Evolutionary conservation across 2,888 invertebrate species (phyloP).

Genomic region (Ectropis crepuscularia): DNA sequence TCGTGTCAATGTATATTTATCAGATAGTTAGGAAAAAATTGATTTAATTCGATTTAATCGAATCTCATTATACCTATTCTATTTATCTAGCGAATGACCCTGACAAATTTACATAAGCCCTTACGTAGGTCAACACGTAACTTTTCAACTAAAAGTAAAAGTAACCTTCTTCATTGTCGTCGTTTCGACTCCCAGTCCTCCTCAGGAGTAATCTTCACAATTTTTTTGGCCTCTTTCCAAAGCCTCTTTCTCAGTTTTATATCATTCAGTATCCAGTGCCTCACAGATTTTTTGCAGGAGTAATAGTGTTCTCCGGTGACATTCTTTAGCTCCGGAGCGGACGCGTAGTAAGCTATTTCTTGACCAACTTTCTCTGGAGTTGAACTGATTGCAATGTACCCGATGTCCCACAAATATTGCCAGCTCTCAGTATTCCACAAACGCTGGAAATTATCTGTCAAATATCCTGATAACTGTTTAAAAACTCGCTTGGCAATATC

Average conservation of each 20-base stretch:
- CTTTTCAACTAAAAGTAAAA: neutral
- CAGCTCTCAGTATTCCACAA: neutral
- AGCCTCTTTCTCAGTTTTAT: constrained; percentile 53
- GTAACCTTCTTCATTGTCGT: neutral
- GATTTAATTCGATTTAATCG: too few relatives aligned
- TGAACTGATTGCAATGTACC: constrained; percentile 33
- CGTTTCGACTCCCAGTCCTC: constrained; percentile 45
- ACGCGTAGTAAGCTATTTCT: constrained; percentile 64
- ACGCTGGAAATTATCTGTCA: constrained; percentile 44
- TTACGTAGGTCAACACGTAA: too few relatives aligned
- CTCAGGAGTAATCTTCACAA: constrained; percentile 58
- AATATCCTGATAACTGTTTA: constrained; percentile 44
- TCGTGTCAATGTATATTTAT: too few relatives aligned
- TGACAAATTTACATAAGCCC: too few relatives aligned
- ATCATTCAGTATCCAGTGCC: constrained; percentile 63
- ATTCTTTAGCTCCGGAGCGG: constrained; percentile 57
- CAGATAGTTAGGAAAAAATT: too few relatives aligned
- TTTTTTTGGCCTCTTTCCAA: constrained; percentile 65
- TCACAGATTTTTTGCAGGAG: constrained; percentile 62
- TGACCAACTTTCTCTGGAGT: constrained; percentile 59
- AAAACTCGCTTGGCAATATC: constrained; percentile 59
- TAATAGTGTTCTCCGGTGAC: constrained; percentile 65
- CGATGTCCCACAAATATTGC: constrained; percentile 1
- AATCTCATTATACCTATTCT: too few relatives aligned
- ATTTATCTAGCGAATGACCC: too few relatives aligned